Percentiles rank a stretch among this genome's conserved stretches.
phyloP scores from a whole-genome alignment of 2,888 invertebrate species.

The Crepidodera aurea region DNA sequence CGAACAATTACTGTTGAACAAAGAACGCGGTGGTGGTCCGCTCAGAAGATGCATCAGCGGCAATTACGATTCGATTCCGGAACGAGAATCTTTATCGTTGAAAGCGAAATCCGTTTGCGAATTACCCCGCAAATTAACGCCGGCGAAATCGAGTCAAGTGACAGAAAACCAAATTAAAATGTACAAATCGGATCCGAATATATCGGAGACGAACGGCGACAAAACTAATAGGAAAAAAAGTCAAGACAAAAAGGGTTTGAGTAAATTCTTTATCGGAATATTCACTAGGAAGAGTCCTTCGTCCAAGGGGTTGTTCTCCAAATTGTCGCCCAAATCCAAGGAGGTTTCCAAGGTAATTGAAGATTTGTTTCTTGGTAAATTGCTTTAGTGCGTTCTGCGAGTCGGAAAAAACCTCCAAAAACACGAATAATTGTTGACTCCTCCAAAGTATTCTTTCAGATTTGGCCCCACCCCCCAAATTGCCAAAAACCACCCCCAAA shows the following conservation, averaged over 20 bases:
- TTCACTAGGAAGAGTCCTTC: conserved; percentile 73
- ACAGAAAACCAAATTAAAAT: conserved; percentile 45
- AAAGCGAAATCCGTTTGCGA: conserved; percentile 56
- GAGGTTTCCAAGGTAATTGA: conserved; percentile 69
- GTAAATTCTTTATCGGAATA: conserved; percentile 84
- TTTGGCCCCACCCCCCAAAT: too few species aligned
- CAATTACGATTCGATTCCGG: conserved; percentile 41
- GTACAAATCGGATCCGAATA: conserved; percentile 60
- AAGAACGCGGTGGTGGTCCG: conserved; percentile 47
- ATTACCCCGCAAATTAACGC: conserved; percentile 41
- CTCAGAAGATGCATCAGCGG: conserved; percentile 56
- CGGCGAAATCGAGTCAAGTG: conserved; percentile 12
- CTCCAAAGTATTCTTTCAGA: too few species aligned
- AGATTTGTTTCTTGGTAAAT: neutral
- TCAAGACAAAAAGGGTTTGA: conserved; percentile 79
- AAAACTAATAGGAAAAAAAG: conserved; percentile 62
- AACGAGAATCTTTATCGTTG: conserved; percentile 20
- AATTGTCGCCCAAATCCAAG: conserved; percentile 70
- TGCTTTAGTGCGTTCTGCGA: too few species aligned
- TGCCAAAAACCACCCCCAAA: too few species aligned
- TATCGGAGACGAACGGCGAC: conserved; percentile 50
- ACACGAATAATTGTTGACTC: too few species aligned
- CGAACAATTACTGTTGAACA: conserved; percentile 36
- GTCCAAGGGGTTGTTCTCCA: conserved; percentile 64
- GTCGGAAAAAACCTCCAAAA: too few species aligned